A percentile compares a stretch with the other conserved stretches of the same genome.
Evolutionary conservation across 35 echinoderm and acorn worm species (phyloP).

Genomic region (Holothuria glaberrima): DNA sequence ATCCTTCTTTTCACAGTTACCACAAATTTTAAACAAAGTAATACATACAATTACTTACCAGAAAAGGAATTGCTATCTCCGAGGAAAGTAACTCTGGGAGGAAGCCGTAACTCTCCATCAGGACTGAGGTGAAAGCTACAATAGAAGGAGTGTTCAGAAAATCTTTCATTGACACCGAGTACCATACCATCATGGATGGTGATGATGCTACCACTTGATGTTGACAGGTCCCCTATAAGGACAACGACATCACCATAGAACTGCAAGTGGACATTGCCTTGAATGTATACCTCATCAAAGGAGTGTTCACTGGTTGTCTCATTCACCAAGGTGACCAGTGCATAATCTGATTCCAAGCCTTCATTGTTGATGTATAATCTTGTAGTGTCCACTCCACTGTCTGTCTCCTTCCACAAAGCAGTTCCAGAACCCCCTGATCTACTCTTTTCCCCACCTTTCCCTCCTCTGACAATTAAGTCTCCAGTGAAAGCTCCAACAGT

Average conservation of each 20-base stretch:
- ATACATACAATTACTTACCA: conserved; percentile 64
- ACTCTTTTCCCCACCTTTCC: neutral
- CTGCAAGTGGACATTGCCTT: conserved; percentile 59
- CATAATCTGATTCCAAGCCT: neutral
- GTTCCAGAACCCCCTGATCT: conserved; percentile 81
- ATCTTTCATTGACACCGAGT: conserved; percentile 61
- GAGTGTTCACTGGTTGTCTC: conserved; percentile 61
- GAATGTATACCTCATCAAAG: conserved; percentile 81
- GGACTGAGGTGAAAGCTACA: conserved; percentile 77
- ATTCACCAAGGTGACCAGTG: conserved; percentile 57
- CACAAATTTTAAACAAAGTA: neutral
- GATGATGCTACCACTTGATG: conserved; percentile 64
- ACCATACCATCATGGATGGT: conserved; percentile 81
- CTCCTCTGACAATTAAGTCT: conserved; percentile 60
- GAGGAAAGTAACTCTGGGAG: conserved; percentile 70
- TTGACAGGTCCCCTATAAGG: conserved; percentile 13
- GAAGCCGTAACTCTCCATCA: conserved; percentile 81
- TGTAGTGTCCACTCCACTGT: conserved; percentile 28
- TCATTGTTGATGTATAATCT: conserved; percentile 77
- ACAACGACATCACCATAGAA: conserved; percentile 60
- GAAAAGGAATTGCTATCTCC: conserved; percentile 78
- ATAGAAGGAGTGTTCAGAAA: conserved; percentile 42
- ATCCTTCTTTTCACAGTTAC: too few relatives aligned
- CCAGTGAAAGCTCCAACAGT: conserved; percentile 65
- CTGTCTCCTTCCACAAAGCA: conserved; percentile 36